A percentile compares a stretch with the other conserved stretches of the same genome.
These are phyloP conservation scores for Gallinago solitaria DNA, from an alignment of 2,797 vertebrate species.

Conservation along the genomic window DNA sequence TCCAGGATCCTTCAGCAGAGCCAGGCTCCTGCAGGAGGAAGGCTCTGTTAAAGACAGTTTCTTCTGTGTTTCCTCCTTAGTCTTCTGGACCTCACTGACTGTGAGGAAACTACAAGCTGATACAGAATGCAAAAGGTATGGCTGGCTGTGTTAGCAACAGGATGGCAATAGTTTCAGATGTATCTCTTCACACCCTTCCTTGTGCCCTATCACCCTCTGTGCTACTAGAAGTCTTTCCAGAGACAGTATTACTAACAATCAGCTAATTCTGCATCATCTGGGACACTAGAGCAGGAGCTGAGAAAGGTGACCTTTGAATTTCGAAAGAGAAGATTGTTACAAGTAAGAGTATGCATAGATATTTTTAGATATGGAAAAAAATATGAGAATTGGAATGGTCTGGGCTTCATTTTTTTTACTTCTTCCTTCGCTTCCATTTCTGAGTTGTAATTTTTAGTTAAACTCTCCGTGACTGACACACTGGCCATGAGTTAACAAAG, in stretches of 20 bases:
- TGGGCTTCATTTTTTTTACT: not conserved
- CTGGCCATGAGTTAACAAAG: not conserved
- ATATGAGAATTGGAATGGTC: fast-evolving
- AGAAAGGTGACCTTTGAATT: not conserved
- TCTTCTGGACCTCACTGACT: not conserved
- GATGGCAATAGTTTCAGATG: not conserved
- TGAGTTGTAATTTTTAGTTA: not conserved
- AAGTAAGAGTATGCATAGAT: not conserved
- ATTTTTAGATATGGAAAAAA: not conserved
- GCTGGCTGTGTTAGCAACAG: not conserved
- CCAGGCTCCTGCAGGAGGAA: not conserved
- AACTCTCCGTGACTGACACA: not conserved
- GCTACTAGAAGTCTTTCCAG: not conserved
- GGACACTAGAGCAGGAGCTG: not conserved
- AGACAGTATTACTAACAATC: not conserved
- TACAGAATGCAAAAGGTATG: not conserved
- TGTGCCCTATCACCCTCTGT: not conserved
- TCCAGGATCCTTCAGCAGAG: not conserved
- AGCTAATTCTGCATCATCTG: not conserved
- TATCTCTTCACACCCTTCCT: not conserved
- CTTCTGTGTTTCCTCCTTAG: not conserved
- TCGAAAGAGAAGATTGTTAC: not conserved
- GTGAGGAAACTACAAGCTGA: not conserved
- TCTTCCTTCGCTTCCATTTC: not conserved
- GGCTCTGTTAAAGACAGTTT: not conserved